Base-by-base conservation (phyloP, 2,888 invertebrate species). In the Argynnis bischoffii region DNA sequence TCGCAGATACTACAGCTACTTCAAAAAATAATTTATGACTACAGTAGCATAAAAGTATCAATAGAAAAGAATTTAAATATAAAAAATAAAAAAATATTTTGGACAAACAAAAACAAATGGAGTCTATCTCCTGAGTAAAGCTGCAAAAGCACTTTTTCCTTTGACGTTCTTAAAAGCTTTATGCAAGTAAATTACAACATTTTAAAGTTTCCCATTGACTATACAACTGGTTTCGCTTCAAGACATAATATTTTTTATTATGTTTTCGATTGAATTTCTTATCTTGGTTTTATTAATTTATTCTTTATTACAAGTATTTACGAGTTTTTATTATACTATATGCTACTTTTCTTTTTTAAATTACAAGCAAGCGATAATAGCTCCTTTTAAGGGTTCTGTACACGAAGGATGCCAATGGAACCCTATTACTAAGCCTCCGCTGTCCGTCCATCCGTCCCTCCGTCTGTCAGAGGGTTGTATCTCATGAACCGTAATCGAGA, bases 181-280 rank as follows among this genome's bases (percentile, higher is more conserved):
- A 57, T 57, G 57, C 57, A 57, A 57, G 57, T 57, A 57, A 57
- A 57, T 57, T 57, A 57, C 57, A 57, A 21, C 47, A n/a, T 57
- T 57, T 57, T 46, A n/a, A 57, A 47, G 55, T 55, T 47, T 2
- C 47, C 57, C 57, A 57, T 57, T 57, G 57, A 57, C 47, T 46
- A 57, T 47, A 57, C 57, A 57, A 57, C 21, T 47, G 8, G 16
- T 57, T 8, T 57, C 21, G 21, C 57, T 57, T 47, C 26, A 59
- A 59, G 59, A 48, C 47, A 59, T 26, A 47, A 47, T 48, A n/a
- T 11, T 57, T 11, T 59, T 48, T 59, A 26, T 59, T 41, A 41
- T 41, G 48, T 26, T 26, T 47, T 26, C 59, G 47, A 26, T 47
- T n/a, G 16, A 47, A 26, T 57, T 8, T 26, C 47, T 48, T 48